Evolutionary conservation across 53 echinoderm and acorn worm genomes (phyloP).

Genomic region (Temnopleurus reevesii): DNA sequence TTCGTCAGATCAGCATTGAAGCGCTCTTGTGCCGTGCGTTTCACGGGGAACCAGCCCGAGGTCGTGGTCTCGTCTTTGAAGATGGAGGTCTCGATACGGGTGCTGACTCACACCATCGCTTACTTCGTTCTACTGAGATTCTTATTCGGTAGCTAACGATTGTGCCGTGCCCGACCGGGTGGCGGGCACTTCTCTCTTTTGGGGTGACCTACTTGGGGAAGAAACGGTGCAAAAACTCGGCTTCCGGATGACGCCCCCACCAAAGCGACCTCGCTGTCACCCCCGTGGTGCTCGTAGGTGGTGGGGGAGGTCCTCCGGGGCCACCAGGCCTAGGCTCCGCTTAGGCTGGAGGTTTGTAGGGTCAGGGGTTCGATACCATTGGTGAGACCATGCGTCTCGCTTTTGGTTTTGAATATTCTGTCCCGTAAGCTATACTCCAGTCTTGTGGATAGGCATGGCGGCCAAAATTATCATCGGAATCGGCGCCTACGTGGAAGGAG

Average conservation of each 20-base stretch:
- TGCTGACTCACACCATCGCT: conserved; percentile 75
- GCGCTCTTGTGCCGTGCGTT: conserved; percentile 43
- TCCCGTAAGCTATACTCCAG: conserved; percentile 5
- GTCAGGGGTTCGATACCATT: conserved; percentile 45
- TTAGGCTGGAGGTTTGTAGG: conserved; percentile 11
- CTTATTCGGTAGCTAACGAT: conserved; percentile 36
- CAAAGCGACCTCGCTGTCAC: conserved; percentile 92
- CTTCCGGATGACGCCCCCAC: conserved; percentile 23
- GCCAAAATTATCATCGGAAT: not conserved
- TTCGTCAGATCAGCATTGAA: not conserved
- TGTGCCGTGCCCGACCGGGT: conserved; percentile 36
- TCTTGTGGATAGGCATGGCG: conserved; percentile 56
- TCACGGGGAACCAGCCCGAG: not conserved
- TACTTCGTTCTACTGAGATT: no score
- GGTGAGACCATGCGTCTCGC: conserved; percentile 38
- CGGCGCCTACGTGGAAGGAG: no score
- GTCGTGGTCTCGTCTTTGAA: not conserved
- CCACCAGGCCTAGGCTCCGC: conserved; percentile 66
- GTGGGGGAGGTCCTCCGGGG: conserved; percentile 59
- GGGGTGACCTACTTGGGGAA: conserved; percentile 40
- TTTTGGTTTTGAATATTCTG: not conserved
- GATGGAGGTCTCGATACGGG: conserved; percentile 73
- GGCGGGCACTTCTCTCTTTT: conserved; percentile 63
- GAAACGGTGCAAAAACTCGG: conserved; percentile 56
- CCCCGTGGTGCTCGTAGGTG: conserved; percentile 79